phyloP scores from a whole-genome alignment of 1,140 invertebrate genomes.

The Saccostrea glomerata region DNA sequence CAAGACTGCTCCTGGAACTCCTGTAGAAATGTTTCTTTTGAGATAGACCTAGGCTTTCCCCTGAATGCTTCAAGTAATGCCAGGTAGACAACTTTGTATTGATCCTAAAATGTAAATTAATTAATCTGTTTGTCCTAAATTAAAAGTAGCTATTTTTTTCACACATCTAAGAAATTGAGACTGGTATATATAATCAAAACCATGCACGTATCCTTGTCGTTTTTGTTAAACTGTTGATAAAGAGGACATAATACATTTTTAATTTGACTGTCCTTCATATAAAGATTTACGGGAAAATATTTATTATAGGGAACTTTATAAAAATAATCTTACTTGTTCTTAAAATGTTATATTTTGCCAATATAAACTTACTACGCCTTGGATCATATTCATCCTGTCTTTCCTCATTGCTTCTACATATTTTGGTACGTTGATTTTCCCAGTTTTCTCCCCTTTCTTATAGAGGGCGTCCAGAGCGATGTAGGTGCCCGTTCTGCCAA shows the following conservation, averaged over 20 bases:
- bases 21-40: background rate
- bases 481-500: constrained; percentile 6
- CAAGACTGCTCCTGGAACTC: constrained; percentile 3
- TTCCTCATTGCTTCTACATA: constrained; percentile 21
- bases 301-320: background rate
- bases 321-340: background rate
- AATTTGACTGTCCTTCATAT: background rate
- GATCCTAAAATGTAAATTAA: background rate
- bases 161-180: too few species aligned
- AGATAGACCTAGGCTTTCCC: background rate
- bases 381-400: background rate
- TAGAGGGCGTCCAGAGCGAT: constrained; percentile 12
- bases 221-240: too few species aligned
- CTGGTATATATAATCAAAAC: too few species aligned
- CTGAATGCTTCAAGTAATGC: background rate
- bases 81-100: background rate
- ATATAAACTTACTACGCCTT: background rate
- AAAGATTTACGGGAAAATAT: background rate
- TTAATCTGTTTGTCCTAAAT: too few species aligned
- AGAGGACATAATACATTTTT: too few species aligned
- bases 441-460: background rate
- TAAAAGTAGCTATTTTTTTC: too few species aligned
- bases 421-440: constrained; percentile 1
- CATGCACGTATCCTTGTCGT: too few species aligned
- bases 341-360: background rate